Evolutionary conservation across 2,888 invertebrate species (phyloP).

Genomic region (Monopis laevigella): DNA sequence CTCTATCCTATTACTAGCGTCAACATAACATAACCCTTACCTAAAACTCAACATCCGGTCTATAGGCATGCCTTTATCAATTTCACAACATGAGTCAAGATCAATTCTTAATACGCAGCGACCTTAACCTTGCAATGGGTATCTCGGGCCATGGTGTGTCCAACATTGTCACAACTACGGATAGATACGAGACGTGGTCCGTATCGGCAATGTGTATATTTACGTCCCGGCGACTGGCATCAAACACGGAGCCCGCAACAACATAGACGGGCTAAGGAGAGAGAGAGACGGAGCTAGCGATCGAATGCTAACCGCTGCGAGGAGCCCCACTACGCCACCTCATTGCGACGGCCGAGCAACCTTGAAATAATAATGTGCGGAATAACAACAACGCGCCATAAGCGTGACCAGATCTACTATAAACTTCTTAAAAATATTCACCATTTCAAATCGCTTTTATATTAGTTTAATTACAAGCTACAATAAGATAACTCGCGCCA

Average conservation of each 20-base stretch:
- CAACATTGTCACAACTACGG: background rate
- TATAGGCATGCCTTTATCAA: conserved; percentile 9
- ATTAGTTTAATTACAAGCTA: no score
- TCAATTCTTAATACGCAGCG: background rate
- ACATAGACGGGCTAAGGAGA: conserved; percentile 28
- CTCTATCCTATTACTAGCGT: no score
- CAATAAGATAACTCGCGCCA: no score
- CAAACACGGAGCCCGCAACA: conserved; percentile 55
- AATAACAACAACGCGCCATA: conserved; percentile 65
- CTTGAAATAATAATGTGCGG: conserved; percentile 68
- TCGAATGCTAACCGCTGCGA: conserved; percentile 53
- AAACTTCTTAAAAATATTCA: conserved; percentile 51
- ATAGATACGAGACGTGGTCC: background rate
- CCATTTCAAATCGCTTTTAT: conserved; percentile 18
- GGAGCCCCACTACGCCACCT: conserved; percentile 65
- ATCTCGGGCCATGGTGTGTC: background rate
- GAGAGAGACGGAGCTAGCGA: conserved; percentile 59
- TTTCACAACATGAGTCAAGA: conserved; percentile 5
- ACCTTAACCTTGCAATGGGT: conserved; percentile 2
- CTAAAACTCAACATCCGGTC: conserved; percentile 11
- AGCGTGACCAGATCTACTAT: conserved; percentile 65
- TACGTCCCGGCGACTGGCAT: conserved; percentile 45
- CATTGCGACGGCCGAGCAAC: conserved; percentile 64
- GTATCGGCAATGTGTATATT: conserved; percentile 45
- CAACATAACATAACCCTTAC: conserved; percentile 7